phyloP scores from a whole-genome alignment of 2,888 invertebrate species.

The Mayetiola destructor region DNA sequence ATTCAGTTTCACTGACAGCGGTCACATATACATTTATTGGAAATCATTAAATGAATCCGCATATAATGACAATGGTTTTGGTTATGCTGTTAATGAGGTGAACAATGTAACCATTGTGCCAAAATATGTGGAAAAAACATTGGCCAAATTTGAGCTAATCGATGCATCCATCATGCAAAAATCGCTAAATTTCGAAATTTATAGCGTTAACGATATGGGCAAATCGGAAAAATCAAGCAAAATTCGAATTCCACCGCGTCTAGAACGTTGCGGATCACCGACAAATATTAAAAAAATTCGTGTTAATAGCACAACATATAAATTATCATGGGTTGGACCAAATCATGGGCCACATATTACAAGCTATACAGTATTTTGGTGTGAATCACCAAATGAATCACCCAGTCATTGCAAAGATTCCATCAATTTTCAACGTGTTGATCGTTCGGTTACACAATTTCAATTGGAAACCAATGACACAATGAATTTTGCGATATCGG shows the following conservation, averaged over 20 bases:
- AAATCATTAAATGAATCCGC: slow-evolving; percentile 47
- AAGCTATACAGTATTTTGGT: slow-evolving; percentile 61
- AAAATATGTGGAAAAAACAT: background rate
- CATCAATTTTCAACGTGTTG: slow-evolving; percentile 14
- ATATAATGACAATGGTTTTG: slow-evolving; percentile 56
- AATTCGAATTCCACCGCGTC: slow-evolving; percentile 41
- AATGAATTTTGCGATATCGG: slow-evolving; percentile 55
- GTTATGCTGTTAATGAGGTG: slow-evolving; percentile 35
- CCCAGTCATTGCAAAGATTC: slow-evolving; percentile 39
- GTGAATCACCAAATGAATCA: slow-evolving; percentile 38
- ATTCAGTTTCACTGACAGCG: slow-evolving; percentile 38
- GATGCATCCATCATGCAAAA: background rate
- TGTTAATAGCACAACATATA: slow-evolving; percentile 49
- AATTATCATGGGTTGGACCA: slow-evolving; percentile 51
- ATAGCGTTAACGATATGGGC: slow-evolving; percentile 47
- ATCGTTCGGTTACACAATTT: background rate
- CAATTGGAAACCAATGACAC: slow-evolving; percentile 38
- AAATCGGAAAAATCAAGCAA: slow-evolving; percentile 41
- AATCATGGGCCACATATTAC: slow-evolving; percentile 25
- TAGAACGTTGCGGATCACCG: slow-evolving; percentile 31
- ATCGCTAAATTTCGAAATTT: slow-evolving; percentile 37
- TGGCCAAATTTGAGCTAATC: slow-evolving; percentile 13
- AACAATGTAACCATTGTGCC: background rate
- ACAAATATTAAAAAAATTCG: slow-evolving; percentile 48
- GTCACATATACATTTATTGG: slow-evolving; percentile 44